These are phyloP conservation scores for Actinernus sp. DNA, from an alignment of 92 coral and sea anemone species.

Conservation along the genomic window DNA sequence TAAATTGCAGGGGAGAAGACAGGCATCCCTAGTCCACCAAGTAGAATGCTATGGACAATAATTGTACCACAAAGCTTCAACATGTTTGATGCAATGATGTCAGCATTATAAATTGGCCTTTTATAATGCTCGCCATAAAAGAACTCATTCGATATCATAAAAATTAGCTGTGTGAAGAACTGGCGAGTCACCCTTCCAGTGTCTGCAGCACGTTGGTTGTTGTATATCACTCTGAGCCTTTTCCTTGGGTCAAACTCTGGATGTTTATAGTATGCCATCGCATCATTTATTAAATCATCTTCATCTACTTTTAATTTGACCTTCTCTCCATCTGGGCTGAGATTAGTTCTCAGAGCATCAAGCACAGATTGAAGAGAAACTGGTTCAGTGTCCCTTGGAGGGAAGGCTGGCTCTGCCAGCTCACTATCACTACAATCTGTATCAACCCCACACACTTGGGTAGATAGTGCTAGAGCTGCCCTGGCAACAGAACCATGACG, in stretches of 20 bases:
- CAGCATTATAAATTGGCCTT: constrained; percentile 22
- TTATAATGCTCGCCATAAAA: constrained; percentile 18
- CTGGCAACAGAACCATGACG: constrained; percentile 18
- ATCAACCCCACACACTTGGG: constrained; percentile 2
- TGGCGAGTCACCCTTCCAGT: constrained; percentile 44
- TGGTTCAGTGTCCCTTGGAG: background rate
- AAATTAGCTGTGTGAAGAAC: constrained; percentile 32
- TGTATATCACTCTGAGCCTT: constrained; percentile 13
- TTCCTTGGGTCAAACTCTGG: constrained; percentile 40
- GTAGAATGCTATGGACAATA: constrained; percentile 29
- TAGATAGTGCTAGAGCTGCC: constrained; percentile 21
- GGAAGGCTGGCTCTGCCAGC: constrained; percentile 7
- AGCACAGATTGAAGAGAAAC: constrained; percentile 13
- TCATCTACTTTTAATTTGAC: constrained; percentile 22
- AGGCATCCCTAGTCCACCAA: constrained; percentile 45
- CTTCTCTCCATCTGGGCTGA: no score
- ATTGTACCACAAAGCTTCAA: constrained; percentile 32
- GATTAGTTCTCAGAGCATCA: constrained; percentile 8
- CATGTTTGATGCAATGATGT: constrained; percentile 21
- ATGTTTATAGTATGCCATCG: constrained; percentile 24
- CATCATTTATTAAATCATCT: constrained; percentile 32
- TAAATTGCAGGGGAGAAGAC: constrained; percentile 27
- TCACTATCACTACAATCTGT: background rate
- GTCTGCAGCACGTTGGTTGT: constrained; percentile 51
- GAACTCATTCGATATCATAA: constrained; percentile 15